Base-by-base conservation (phyloP, 2,888 invertebrate genomes). In the Cecidostiba fungosa region DNA sequence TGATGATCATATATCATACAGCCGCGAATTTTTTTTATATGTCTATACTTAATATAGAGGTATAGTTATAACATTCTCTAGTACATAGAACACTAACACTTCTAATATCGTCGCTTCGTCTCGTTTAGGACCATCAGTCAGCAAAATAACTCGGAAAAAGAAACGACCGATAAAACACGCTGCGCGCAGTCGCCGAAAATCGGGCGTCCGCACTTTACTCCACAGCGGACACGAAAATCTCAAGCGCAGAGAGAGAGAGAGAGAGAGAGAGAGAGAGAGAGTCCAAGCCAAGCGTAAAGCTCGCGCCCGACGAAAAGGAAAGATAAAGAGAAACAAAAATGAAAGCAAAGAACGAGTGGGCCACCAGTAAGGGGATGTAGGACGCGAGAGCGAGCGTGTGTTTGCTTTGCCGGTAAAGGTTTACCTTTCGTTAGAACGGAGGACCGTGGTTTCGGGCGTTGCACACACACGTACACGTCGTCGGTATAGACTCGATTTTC, bases 341-440 rank as follows among this genome's bases (percentile, higher is more conserved):
- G 43, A 62, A 36, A 72, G 36, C 47, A 50, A 69, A 23, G 36
- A 74, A 59, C 54, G n/a, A 59, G 54, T 10, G 54, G 23, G 8
- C 23, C 54, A 59, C n/a, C 43, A n/a, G n/a, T 66, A 39, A 16
- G 43, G 32, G 66, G 74, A 86, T 77, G 79, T 80, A 59, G 87
- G 81, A 87, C 70, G 66, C 72, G 74, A 86, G 82, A 77, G 85
- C 80, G 81, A 80, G 66, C 83, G 73, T 54, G 70, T 89, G 89
- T 92, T 91, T 91, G 89, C 86, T 88, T 88, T 89, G 85, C 87
- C 88, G 88, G 89, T 88, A 88, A 88, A 90, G 90, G 90, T 92
- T 92, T 92, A 90, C 91, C 90, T 92, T 92, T 91, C 91, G 91
- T 92, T 91, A 91, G 90, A 89, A 79, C 87, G 69, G 66, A 88